Evolutionary conservation across 2,797 vertebrate species (phyloP), one percentile per base, ranked within the genome.

Genomic region (Zalophus californianus): DNA sequence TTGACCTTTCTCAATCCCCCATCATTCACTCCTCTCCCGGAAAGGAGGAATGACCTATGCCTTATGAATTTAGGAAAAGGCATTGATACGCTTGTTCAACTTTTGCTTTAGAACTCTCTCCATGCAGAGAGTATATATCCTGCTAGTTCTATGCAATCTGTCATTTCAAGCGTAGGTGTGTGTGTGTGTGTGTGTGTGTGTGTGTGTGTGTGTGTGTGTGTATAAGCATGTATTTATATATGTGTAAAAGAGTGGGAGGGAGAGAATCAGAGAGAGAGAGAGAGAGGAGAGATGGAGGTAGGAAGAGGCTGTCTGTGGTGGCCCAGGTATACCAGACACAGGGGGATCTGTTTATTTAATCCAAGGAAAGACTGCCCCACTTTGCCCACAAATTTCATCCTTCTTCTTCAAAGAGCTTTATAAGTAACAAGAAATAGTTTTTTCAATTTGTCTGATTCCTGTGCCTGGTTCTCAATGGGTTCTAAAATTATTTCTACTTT

Each of bases 401-500:
- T 93, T 89, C 64, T 96, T 72, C 64, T 64, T 11, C 1, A 62
- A 79, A 80, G 18, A 75, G 48, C 4, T 84, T 84, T 79, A n/a
- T 79, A 82, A 68, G 25, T 54, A 72, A 70, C 52, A 83, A 78
- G 41, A 88, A 58, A 88, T 11, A 2, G 32, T 56, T 38, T 50
- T 52, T 7, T 66, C 84, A 70, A 72, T 84, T 83, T 58, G 2
- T 32, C 6, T 75, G 58, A 93, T 12, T 82, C n/a, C n/a, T 79
- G 23, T 84, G 41, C 10, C 15, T 90, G 29, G 29, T 88, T 91
- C 54, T 86, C 41, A 77, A n/a, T 4, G 35, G 13, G 4, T 62
- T 89, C 14, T 64, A n/a, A 48, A 95, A 84, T 68, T 68, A 77
- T 77, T 84, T 80, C 20, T 91, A 70, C 8, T 13, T 96, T 64